Evolutionary conservation across 2,113 vertebrate species (phyloP).

Genomic region (Orientallactaga bullata): DNA sequence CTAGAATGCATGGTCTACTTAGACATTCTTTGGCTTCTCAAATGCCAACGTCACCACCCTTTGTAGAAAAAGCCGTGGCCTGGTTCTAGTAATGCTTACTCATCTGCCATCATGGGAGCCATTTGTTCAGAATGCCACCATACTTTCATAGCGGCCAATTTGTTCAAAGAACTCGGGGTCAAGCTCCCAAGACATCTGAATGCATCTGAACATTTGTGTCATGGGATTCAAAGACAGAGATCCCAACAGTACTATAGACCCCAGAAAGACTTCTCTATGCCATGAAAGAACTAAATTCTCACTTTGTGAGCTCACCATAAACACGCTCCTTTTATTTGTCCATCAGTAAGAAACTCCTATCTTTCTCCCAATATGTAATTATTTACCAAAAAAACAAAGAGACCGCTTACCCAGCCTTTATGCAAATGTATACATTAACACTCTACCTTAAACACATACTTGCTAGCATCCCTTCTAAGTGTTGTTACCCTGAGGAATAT

Average conservation of each 20-base stretch:
- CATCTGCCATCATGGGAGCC: background rate
- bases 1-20: background rate
- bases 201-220: background rate
- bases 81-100: background rate
- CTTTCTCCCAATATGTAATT: background rate
- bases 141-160: background rate
- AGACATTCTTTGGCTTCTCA: slow-evolving; percentile 16
- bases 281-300: background rate
- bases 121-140: slow-evolving; percentile 3
- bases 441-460: background rate
- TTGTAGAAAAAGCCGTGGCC: background rate
- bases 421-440: background rate
- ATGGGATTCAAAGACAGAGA: background rate
- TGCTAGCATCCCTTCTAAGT: background rate
- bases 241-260: background rate
- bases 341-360: background rate
- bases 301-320: background rate
- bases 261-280: background rate
- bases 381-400: slow-evolving; percentile 35
- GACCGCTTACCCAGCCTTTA: background rate
- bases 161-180: background rate
- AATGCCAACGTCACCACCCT: background rate
- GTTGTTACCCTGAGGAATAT: background rate
- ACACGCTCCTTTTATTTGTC: background rate
- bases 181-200: background rate